These are phyloP conservation scores for Zeugodacus cucurbitae DNA, from an alignment of 1,140 invertebrate species.

Conservation along the genomic window DNA sequence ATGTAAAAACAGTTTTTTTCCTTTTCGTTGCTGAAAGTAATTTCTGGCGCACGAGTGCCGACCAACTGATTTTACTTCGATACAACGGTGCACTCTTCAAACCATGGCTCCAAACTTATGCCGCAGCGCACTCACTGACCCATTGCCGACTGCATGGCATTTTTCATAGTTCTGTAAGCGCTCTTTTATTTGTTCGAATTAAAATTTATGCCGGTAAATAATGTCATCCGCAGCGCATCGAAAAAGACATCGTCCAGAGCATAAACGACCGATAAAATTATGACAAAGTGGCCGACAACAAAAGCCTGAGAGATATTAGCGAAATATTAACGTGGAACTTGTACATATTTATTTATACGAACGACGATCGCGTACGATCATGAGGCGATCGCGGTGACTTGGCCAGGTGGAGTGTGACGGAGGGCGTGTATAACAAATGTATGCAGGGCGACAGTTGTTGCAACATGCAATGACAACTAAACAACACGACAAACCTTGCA, in stretches of 20 bases:
- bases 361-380: background rate
- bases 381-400: background rate
- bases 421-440: background rate
- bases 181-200: constrained; percentile 28
- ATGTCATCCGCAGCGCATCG: constrained; percentile 39
- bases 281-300: constrained; percentile 41
- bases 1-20: background rate
- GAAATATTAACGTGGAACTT: background rate
- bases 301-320: constrained; percentile 13
- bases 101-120: background rate
- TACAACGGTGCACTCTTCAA: background rate
- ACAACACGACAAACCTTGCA: constrained; percentile 1
- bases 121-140: background rate
- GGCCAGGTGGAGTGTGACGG: background rate
- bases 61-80: background rate
- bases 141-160: background rate
- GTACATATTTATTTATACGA: background rate
- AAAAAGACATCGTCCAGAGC: constrained; percentile 43
- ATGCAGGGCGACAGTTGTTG: constrained; percentile 16
- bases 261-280: constrained; percentile 43
- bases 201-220: constrained; percentile 42
- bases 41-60: constrained; percentile 1
- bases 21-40: background rate
- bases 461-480: constrained; percentile 23
- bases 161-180: background rate